These are phyloP conservation scores for Triplophysa siluroides DNA, from an alignment of 2,113 vertebrate genomes.

Conservation along the genomic window DNA sequence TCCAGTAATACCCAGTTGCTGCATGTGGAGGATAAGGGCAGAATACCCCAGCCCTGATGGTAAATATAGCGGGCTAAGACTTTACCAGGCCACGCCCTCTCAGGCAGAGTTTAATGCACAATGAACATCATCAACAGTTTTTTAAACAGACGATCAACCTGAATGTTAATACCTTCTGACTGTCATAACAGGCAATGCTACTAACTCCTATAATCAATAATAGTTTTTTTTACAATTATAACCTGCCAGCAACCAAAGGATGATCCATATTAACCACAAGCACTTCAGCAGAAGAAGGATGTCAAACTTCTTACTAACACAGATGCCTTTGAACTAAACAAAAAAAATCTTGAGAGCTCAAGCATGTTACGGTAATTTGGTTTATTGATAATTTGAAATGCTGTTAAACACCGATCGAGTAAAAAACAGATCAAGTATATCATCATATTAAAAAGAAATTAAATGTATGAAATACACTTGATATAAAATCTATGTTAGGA, in stretches of 20 bases:
- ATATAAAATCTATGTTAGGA: background rate
- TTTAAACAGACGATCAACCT: background rate
- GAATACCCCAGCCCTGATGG: conserved; percentile 69
- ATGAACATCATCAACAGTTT: background rate
- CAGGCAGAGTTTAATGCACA: background rate
- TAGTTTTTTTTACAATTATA: background rate
- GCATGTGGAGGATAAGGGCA: conserved; percentile 72
- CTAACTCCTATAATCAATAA: background rate
- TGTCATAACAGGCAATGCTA: background rate
- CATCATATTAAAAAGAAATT: background rate
- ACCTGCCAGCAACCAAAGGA: background rate
- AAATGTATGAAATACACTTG: background rate
- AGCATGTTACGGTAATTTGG: background rate
- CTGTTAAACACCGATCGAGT: background rate
- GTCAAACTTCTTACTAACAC: background rate
- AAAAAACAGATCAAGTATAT: background rate
- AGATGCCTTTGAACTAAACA: background rate
- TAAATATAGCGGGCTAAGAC: conserved; percentile 67
- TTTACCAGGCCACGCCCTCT: background rate
- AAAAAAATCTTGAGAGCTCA: background rate
- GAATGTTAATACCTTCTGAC: background rate
- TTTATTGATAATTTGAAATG: background rate
- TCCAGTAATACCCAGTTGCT: conserved; percentile 79
- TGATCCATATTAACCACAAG: background rate
- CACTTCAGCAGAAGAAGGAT: background rate